Evolutionary conservation across 1,140 invertebrate species (phyloP).

Genomic region (Akabosia matsudoensis): DNA sequence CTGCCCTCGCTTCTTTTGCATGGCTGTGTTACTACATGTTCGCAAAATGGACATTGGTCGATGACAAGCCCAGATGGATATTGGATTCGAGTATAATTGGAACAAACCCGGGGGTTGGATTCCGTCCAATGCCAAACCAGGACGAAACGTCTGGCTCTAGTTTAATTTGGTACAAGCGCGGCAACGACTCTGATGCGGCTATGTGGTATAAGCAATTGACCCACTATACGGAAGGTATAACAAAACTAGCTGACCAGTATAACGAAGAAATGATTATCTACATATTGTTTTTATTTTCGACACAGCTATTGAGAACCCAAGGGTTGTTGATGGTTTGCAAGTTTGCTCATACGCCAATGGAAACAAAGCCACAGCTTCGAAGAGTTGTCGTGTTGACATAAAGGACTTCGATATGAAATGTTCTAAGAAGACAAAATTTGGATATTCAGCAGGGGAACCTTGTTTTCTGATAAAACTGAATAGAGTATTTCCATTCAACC

Average conservation of each 20-base stretch:
- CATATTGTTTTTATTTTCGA: neutral
- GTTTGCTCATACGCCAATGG: too few species aligned
- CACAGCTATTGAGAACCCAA: conserved; percentile 18
- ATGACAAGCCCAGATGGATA: conserved; percentile 53
- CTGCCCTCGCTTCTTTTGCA: conserved; percentile 81
- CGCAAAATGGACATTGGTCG: conserved; percentile 79
- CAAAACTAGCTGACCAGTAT: neutral
- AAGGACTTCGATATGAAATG: conserved; percentile 54
- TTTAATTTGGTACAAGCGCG: conserved; percentile 75
- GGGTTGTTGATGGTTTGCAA: too few species aligned
- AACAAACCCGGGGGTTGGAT: conserved; percentile 52
- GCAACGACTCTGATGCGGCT: conserved; percentile 67
- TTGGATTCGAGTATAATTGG: conserved; percentile 31
- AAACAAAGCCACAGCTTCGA: neutral
- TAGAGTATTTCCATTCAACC: conserved; percentile 59
- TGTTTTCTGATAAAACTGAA: conserved; percentile 83
- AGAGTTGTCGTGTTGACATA: conserved; percentile 26
- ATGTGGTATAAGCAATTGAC: conserved; percentile 73
- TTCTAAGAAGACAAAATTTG: conserved; percentile 65
- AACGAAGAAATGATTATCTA: neutral
- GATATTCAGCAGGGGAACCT: conserved; percentile 70
- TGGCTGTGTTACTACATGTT: conserved; percentile 87
- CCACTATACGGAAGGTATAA: conserved; percentile 68
- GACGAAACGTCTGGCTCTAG: conserved; percentile 84
- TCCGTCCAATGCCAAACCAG: conserved; percentile 80